phyloP scores from a whole-genome alignment of 2,888 invertebrate genomes.

The Netelia melanura region DNA sequence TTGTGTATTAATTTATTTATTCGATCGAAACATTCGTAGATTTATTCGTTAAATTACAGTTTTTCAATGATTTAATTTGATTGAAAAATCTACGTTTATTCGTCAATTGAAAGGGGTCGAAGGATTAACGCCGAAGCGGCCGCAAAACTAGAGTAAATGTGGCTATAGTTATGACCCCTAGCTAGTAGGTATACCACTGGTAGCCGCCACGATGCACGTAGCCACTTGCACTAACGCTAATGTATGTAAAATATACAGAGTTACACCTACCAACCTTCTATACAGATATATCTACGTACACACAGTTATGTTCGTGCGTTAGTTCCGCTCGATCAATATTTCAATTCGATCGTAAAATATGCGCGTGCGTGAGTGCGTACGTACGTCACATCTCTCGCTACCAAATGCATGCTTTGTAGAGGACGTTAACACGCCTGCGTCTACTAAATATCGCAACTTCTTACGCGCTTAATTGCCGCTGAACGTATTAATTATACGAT shows the following conservation, averaged over 20 bases:
- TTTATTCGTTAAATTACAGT: background rate
- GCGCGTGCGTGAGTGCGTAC: slow-evolving; percentile 59
- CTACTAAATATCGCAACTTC: background rate
- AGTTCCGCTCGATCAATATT: slow-evolving; percentile 62
- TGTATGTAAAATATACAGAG: slow-evolving; percentile 24
- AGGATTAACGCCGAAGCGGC: background rate
- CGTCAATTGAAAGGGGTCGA: background rate
- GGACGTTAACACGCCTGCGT: background rate
- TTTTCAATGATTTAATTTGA: background rate
- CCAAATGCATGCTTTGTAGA: background rate
- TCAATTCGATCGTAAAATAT: slow-evolving; percentile 65
- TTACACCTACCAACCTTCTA: background rate
- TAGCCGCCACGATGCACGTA: background rate
- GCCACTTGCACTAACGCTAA: slow-evolving; percentile 10
- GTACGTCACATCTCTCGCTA: background rate
- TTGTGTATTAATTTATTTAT: too few species aligned
- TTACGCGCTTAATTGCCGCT: background rate
- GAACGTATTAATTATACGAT: background rate
- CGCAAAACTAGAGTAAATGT: background rate
- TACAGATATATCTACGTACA: slow-evolving; percentile 18
- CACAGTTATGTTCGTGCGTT: slow-evolving; percentile 3
- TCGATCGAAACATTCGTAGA: too few species aligned
- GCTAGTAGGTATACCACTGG: background rate
- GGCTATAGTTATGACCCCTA: slow-evolving; percentile 22
- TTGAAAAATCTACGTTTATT: background rate